A percentile compares a stretch with the other conserved stretches of the same genome.
These are phyloP conservation scores for Oppia nitens DNA, from an alignment of 1,140 invertebrate species.

Conservation along the genomic window DNA sequence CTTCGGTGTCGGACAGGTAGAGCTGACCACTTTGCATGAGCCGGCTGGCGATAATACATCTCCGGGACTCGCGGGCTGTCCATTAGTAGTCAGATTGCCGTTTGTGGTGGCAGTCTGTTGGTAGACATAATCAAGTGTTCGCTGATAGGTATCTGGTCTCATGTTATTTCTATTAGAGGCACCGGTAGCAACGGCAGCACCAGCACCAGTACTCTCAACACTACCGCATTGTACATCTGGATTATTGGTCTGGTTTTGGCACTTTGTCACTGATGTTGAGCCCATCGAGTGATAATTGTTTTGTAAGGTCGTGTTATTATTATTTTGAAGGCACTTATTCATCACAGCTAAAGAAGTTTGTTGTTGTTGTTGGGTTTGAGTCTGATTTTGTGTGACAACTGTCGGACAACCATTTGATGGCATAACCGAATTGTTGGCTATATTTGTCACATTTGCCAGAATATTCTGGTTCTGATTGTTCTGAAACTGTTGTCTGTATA, in stretches of 20 bases:
- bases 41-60: background rate
- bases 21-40: background rate
- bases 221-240: background rate
- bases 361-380: background rate
- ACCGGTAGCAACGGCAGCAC: background rate
- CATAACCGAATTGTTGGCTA: background rate
- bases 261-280: background rate
- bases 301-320: slow-evolving; percentile 15
- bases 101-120: slow-evolving; percentile 60
- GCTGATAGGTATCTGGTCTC: slow-evolving; percentile 63
- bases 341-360: background rate
- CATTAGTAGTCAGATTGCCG: slow-evolving; percentile 4
- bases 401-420: background rate
- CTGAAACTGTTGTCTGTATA: background rate
- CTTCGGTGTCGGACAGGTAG: background rate
- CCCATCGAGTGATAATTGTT: slow-evolving; percentile 14
- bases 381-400: background rate
- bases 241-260: background rate
- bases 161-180: slow-evolving; percentile 31
- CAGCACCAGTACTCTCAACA: background rate
- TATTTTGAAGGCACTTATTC: background rate
- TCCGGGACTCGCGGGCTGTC: background rate
- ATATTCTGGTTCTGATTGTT: background rate
- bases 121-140: slow-evolving; percentile 75
- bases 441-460: background rate